Conservation (phyloP, 2,888 invertebrate species). For the Drosophila stalkeri region DNA sequence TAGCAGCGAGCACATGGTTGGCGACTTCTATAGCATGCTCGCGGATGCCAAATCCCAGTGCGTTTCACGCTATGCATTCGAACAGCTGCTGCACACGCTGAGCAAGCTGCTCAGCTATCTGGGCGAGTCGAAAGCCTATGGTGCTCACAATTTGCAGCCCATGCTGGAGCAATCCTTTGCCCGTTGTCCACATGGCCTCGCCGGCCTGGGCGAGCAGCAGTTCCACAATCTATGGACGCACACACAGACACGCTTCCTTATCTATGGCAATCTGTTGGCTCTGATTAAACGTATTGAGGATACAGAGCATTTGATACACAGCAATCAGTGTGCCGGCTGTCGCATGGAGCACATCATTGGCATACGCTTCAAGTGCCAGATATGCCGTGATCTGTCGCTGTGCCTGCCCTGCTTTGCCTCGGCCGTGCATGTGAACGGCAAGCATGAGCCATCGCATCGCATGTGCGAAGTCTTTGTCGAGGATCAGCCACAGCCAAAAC, state of each 20-base stretch:
- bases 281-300: conserved; percentile 84
- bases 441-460: conserved; percentile 82
- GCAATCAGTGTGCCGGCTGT: conserved; percentile 81
- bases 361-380: conserved; percentile 84
- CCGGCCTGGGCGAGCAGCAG: conserved; percentile 82
- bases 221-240: conserved; percentile 83
- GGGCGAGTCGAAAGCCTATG: conserved; percentile 83
- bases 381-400: conserved; percentile 82
- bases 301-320: conserved; percentile 82
- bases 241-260: conserved; percentile 81
- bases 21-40: conserved; percentile 79
- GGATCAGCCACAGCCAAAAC: conserved; percentile 77
- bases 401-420: conserved; percentile 84
- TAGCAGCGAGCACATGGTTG: conserved; percentile 76
- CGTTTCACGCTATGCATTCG: conserved; percentile 82
- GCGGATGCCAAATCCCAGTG: conserved; percentile 77
- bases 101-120: conserved; percentile 83
- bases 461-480: conserved; percentile 84
- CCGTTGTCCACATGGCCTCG: conserved; percentile 69
- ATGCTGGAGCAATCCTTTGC: conserved; percentile 83
- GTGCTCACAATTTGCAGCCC: conserved; percentile 74
- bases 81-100: conserved; percentile 79
- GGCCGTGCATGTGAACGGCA: conserved; percentile 71
- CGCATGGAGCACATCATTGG: conserved; percentile 82
- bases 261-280: conserved; percentile 83